Evolutionary conservation across 1,140 invertebrate species (phyloP).

Genomic region (Zaprionus tsacasi): DNA sequence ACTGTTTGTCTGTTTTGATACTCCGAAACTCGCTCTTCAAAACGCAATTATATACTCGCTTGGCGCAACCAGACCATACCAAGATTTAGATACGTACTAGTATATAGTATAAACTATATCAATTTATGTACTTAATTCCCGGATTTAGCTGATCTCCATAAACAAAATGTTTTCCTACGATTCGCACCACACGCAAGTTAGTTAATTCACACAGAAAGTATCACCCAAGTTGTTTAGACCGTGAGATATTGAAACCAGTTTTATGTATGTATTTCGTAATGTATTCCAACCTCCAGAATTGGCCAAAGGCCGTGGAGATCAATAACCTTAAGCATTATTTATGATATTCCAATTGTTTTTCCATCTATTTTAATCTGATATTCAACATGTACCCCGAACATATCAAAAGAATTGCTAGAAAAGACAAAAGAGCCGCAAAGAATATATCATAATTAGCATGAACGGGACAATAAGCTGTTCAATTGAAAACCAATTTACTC

Average conservation of each 20-base stretch:
- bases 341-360: slow-evolving; percentile 65
- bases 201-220: slow-evolving; percentile 41
- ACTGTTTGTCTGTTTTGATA: slow-evolving; percentile 67
- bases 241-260: slow-evolving; percentile 31
- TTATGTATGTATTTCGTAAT: slow-evolving; percentile 46
- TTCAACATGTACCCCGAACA: slow-evolving; percentile 57
- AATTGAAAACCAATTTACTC: slow-evolving; percentile 17
- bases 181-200: slow-evolving; percentile 5
- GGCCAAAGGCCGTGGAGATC: slow-evolving; percentile 35
- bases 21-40: slow-evolving; percentile 59
- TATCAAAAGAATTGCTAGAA: slow-evolving; percentile 54
- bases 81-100: slow-evolving; percentile 2
- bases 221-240: background rate
- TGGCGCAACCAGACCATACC: background rate
- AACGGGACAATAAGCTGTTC: slow-evolving; percentile 62
- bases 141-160: slow-evolving; percentile 52
- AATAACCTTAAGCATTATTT: slow-evolving; percentile 71
- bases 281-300: slow-evolving; percentile 50
- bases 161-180: slow-evolving; percentile 13
- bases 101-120: slow-evolving; percentile 20
- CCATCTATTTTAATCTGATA: slow-evolving; percentile 44
- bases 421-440: slow-evolving; percentile 14
- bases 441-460: slow-evolving; percentile 29
- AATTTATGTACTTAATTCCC: slow-evolving; percentile 62
- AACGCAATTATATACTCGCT: slow-evolving; percentile 49